Conservation (phyloP, 2,113 vertebrate genomes). For the Brachypteracias leptosomus region DNA sequence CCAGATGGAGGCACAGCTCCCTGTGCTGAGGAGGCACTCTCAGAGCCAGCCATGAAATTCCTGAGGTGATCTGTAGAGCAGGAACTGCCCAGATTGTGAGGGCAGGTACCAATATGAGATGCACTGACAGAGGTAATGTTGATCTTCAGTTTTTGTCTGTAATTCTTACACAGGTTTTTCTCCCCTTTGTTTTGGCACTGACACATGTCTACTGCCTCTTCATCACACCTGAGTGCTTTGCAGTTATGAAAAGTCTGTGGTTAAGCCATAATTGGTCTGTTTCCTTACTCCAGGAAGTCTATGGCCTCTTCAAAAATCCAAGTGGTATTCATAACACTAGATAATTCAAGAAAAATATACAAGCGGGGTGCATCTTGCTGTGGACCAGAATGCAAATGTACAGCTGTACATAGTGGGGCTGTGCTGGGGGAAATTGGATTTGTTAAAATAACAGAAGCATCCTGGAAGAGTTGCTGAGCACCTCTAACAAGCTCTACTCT, state of each 20-base stretch:
- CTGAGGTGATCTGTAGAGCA: neutral
- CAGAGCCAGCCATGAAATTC: neutral
- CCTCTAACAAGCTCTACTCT: neutral
- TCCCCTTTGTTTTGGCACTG: neutral
- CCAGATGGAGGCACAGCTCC: rapidly evolving
- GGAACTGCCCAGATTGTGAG: neutral
- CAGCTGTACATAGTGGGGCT: neutral
- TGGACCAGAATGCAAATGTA: neutral
- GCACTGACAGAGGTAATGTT: neutral
- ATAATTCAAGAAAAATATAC: neutral
- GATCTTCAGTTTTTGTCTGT: neutral
- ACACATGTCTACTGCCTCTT: neutral
- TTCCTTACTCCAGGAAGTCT: neutral
- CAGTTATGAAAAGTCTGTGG: constrained; percentile 13
- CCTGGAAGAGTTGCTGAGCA: neutral
- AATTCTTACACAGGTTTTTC: neutral
- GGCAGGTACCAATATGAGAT: neutral
- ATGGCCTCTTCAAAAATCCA: neutral
- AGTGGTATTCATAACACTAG: neutral
- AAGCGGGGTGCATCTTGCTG: neutral
- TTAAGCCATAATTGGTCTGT: neutral
- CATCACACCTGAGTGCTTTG: neutral
- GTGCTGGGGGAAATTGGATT: neutral
- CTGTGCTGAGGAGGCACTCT: neutral
- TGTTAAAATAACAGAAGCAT: neutral